Conservation (phyloP, 1,140 invertebrate species). For the Melitaea cinxia region DNA sequence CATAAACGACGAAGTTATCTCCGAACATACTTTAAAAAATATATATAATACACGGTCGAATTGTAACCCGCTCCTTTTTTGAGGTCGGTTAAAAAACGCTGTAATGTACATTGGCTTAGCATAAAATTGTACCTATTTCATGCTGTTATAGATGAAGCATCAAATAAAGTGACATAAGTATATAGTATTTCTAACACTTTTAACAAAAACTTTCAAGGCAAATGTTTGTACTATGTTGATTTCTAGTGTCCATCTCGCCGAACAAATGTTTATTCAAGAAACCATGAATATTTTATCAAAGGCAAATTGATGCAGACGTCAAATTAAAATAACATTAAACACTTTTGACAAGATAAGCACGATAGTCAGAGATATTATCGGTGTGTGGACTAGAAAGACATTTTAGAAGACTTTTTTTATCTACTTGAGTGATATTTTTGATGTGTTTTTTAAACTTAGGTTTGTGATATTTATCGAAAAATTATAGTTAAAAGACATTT, state of each 20-base stretch:
- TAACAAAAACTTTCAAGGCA: constrained; percentile 1
- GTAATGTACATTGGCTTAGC: background rate
- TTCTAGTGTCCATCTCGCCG: constrained; percentile 21
- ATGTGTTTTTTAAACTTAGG: too few species aligned
- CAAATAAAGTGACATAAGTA: constrained; percentile 14
- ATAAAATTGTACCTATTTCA: background rate
- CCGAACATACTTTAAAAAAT: too few species aligned
- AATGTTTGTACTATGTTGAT: constrained; percentile 9
- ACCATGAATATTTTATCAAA: background rate
- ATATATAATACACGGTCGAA: too few species aligned
- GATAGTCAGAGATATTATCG: background rate
- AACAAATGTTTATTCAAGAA: background rate
- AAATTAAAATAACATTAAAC: background rate
- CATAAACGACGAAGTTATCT: too few species aligned
- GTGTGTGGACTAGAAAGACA: too few species aligned
- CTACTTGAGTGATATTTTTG: too few species aligned
- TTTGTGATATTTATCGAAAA: too few species aligned
- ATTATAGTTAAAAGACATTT: too few species aligned
- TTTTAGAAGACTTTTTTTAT: too few species aligned
- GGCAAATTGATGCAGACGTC: background rate
- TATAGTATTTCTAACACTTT: background rate
- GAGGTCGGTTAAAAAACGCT: too few species aligned
- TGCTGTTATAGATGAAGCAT: constrained; percentile 6
- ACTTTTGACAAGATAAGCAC: background rate
- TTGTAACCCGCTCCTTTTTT: too few species aligned